These are phyloP conservation scores for Atta cephalotes DNA, from an alignment of 1,140 invertebrate species.

Conservation along the genomic window DNA sequence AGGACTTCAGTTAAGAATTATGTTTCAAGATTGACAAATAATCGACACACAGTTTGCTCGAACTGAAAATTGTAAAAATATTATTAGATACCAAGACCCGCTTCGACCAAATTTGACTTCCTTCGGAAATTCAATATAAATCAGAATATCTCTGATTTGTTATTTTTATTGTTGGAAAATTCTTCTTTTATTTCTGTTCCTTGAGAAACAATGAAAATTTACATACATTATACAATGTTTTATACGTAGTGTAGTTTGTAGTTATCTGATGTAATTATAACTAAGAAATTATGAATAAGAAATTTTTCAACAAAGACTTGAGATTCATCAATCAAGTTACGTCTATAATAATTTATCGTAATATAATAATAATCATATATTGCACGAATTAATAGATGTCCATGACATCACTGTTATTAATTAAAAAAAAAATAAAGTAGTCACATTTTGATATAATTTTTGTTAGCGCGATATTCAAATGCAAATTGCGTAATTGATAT, in stretches of 20 bases:
- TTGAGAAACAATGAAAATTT: constrained; percentile 1
- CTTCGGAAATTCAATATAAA: constrained; percentile 16
- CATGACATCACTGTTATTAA: constrained; percentile 1
- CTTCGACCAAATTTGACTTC: too few species aligned
- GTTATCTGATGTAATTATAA: not conserved
- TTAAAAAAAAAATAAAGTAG: not conserved
- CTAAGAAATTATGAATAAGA: not conserved
- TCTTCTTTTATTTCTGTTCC: not conserved
- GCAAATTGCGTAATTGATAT: not conserved
- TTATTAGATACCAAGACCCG: too few species aligned
- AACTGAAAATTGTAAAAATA: too few species aligned
- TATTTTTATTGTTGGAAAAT: constrained; percentile 12
- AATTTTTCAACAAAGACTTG: not conserved
- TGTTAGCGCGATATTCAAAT: not conserved
- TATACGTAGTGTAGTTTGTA: not conserved
- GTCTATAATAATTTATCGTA: not conserved
- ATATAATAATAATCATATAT: not conserved
- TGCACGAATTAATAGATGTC: not conserved
- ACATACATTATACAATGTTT: not conserved
- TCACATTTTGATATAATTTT: not conserved
- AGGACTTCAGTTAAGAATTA: too few species aligned
- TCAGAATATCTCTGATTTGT: constrained; percentile 2
- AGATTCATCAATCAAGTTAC: not conserved
- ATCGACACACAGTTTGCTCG: too few species aligned
- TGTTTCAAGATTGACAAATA: too few species aligned